These are phyloP conservation scores for Sipha flava DNA, from an alignment of 1,140 invertebrate species.

Conservation along the genomic window DNA sequence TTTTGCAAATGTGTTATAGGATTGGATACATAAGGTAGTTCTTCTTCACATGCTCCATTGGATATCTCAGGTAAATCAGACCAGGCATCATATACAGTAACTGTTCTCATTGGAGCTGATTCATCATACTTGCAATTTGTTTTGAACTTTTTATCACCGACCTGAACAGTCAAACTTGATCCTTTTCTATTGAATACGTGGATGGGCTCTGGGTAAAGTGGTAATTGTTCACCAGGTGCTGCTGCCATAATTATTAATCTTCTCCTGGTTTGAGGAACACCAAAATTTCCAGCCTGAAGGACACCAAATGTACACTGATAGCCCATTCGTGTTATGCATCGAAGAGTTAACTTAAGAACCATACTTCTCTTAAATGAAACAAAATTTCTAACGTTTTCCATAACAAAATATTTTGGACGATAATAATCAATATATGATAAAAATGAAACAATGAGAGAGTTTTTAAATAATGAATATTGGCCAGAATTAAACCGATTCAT, in stretches of 20 bases:
- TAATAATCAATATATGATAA: slow-evolving; percentile 82
- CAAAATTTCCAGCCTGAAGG: slow-evolving; percentile 78
- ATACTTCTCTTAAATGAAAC: slow-evolving; percentile 68
- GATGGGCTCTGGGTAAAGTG: slow-evolving; percentile 68
- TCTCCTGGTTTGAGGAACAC: slow-evolving; percentile 71
- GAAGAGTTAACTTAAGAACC: slow-evolving; percentile 71
- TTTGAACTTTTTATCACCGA: slow-evolving; percentile 59
- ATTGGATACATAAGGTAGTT: slow-evolving; percentile 65
- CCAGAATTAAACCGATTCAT: slow-evolving; percentile 83
- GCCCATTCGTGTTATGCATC: slow-evolving; percentile 71
- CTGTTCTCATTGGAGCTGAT: slow-evolving; percentile 62
- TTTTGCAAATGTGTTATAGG: slow-evolving; percentile 69
- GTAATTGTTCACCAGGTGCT: slow-evolving; percentile 70
- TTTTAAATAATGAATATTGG: slow-evolving; percentile 83
- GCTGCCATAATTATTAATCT: slow-evolving; percentile 71
- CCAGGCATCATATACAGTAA: slow-evolving; percentile 72
- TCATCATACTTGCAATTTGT: slow-evolving; percentile 49
- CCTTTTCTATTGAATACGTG: slow-evolving; percentile 68
- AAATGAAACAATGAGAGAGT: slow-evolving; percentile 75
- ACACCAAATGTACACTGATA: slow-evolving; percentile 83
- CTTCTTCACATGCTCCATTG: slow-evolving; percentile 61
- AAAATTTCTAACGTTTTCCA: slow-evolving; percentile 85
- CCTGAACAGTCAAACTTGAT: slow-evolving; percentile 60
- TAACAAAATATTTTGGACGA: slow-evolving; percentile 70
- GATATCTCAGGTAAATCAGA: slow-evolving; percentile 69